A percentile compares a stretch with the other conserved stretches of the same genome.
Evolutionary conservation across 2,113 vertebrate species (phyloP).

Genomic region (Choloepus hoffmanni): DNA sequence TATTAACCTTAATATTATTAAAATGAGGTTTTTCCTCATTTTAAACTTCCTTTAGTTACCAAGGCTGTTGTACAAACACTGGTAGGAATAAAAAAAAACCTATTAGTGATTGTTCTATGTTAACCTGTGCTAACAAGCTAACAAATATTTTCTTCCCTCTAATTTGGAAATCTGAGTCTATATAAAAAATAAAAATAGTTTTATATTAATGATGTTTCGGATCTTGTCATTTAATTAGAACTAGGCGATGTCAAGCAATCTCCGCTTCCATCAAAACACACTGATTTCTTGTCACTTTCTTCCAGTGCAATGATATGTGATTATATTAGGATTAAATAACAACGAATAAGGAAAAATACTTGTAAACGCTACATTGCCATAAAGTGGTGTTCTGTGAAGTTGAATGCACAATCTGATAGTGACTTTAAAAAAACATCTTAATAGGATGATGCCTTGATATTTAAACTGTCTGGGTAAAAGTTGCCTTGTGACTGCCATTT

Average conservation of each 20-base stretch:
- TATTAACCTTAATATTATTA: conserved; percentile 18
- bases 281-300: neutral
- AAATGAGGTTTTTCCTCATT: conserved; percentile 49
- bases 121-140: conserved; percentile 17
- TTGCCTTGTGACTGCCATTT: neutral
- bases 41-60: too few relatives aligned
- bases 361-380: neutral
- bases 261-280: neutral
- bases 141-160: conserved; percentile 14
- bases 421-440: neutral
- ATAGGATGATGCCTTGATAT: neutral
- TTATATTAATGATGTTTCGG: conserved; percentile 7
- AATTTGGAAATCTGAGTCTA: neutral
- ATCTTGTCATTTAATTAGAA: conserved; percentile 41
- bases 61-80: neutral
- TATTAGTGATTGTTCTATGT: neutral
- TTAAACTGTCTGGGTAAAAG: neutral
- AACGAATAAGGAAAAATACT: neutral
- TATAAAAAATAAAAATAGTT: neutral
- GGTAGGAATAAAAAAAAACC: neutral
- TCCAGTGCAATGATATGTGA: neutral
- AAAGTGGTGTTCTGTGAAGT: neutral
- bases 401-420: neutral
- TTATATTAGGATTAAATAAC: conserved; percentile 36
- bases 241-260: neutral